These are phyloP conservation scores for Pogoniulus pusillus DNA, from an alignment of 2,797 vertebrate species.

Conservation along the genomic window DNA sequence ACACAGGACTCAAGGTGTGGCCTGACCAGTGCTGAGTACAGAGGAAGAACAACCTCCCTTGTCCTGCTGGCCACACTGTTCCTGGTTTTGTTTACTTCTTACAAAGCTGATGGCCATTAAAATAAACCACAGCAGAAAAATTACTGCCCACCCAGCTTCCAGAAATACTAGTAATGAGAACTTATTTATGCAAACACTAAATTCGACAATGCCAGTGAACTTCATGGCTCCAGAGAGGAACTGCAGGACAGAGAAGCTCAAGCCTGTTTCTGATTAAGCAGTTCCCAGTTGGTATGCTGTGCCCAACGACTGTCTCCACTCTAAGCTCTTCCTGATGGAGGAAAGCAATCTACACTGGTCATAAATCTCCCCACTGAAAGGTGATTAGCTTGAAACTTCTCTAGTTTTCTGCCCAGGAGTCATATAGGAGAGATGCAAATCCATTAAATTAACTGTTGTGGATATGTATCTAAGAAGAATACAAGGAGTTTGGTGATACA, in stretches of 20 bases:
- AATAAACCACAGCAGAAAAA: not conserved
- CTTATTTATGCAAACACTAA: not conserved
- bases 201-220: not conserved
- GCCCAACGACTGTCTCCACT: not conserved
- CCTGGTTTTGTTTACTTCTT: not conserved
- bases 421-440: slow-evolving; percentile 14
- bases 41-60: too few species aligned
- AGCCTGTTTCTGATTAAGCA: not conserved
- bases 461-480: not conserved
- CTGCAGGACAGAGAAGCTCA: not conserved
- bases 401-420: slow-evolving; percentile 12
- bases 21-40: too few species aligned
- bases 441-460: slow-evolving; percentile 11
- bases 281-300: not conserved
- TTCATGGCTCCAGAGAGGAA: not conserved
- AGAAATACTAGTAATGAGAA: not conserved
- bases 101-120: not conserved
- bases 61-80: too few species aligned
- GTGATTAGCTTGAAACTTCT: slow-evolving; percentile 42
- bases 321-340: not conserved
- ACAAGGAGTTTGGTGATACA: not conserved
- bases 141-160: not conserved
- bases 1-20: too few species aligned
- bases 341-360: not conserved
- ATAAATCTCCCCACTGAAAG: slow-evolving; percentile 25